phyloP scores from a whole-genome alignment of 2,888 invertebrate genomes.

The Agrypnus murinus region DNA sequence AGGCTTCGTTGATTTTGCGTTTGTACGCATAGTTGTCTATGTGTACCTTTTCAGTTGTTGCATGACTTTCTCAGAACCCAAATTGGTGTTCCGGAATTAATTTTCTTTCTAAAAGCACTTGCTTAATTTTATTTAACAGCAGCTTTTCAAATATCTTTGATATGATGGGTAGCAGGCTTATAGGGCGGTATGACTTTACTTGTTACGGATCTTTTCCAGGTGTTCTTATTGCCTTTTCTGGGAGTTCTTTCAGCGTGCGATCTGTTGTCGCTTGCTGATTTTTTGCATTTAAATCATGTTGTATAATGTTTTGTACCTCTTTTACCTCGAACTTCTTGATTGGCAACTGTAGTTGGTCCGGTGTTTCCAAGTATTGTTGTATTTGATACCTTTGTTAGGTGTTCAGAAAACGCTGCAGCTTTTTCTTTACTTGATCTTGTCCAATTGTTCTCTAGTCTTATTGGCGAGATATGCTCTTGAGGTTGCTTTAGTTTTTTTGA shows the following conservation, averaged over 20 bases:
- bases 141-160: too few relatives aligned
- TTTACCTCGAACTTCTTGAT: background rate
- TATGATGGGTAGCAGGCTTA: too few relatives aligned
- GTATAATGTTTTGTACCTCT: background rate
- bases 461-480: background rate
- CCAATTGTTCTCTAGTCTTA: background rate
- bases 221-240: background rate
- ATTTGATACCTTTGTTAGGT: background rate
- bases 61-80: too few relatives aligned
- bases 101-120: too few relatives aligned
- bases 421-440: background rate
- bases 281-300: background rate
- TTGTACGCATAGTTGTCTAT: too few relatives aligned
- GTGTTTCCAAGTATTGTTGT: background rate
- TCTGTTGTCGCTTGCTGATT: background rate
- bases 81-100: too few relatives aligned
- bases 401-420: background rate
- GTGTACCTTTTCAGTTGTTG: too few relatives aligned
- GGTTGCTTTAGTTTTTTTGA: too few relatives aligned
- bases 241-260: background rate
- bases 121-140: too few relatives aligned
- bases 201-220: too few relatives aligned
- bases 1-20: too few relatives aligned
- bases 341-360: background rate
- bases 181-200: too few relatives aligned